Conservation (phyloP, 1,140 invertebrate genomes). For the Latrodectus geometricus region DNA sequence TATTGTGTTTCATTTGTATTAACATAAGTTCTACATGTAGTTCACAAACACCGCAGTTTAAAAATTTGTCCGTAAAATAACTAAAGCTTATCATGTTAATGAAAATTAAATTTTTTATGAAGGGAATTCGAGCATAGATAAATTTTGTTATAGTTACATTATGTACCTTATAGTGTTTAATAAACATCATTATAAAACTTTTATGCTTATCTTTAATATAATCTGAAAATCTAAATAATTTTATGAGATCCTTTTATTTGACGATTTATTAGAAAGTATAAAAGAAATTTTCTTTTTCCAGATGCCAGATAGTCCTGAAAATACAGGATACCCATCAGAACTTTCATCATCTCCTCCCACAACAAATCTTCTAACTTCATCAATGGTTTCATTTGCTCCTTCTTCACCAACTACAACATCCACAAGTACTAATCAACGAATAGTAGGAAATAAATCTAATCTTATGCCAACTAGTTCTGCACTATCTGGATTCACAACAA, state of each 20-base stretch:
- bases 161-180: no score
- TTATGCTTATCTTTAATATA: neutral
- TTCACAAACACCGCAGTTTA: no score
- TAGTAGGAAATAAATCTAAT: conserved; percentile 1
- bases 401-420: neutral
- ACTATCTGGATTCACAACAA: conserved; percentile 34
- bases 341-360: conserved; percentile 20
- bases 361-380: conserved; percentile 26
- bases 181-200: no score
- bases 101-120: no score
- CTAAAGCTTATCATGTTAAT: no score
- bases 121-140: no score
- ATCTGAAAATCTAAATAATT: neutral
- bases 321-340: conserved; percentile 19
- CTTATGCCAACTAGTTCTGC: conserved; percentile 30
- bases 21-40: no score
- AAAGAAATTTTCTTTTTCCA: neutral
- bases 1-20: no score
- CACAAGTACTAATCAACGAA: neutral
- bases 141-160: no score
- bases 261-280: neutral
- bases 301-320: conserved; percentile 50
- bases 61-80: no score
- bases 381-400: conserved; percentile 39
- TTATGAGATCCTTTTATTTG: no score